Conservation (phyloP, 2,888 invertebrate genomes). For the Byasa hedistus region DNA sequence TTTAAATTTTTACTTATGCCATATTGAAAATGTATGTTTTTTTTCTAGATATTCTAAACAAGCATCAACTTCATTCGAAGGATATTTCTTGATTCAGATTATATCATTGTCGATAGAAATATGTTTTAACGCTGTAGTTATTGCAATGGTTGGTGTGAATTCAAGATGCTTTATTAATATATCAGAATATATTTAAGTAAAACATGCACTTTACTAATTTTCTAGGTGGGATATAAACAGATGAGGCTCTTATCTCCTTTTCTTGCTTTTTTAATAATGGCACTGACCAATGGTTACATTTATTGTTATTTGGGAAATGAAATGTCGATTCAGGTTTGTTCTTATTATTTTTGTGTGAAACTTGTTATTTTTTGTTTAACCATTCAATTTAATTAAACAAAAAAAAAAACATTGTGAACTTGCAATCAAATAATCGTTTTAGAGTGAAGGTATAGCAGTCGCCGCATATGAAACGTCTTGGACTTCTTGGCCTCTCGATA, state of each 20-base stretch:
- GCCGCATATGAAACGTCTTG: slow-evolving; percentile 62
- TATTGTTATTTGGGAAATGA: slow-evolving; percentile 65
- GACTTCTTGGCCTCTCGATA: slow-evolving; percentile 60
- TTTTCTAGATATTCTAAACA: slow-evolving; percentile 55
- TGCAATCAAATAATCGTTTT: slow-evolving; percentile 11
- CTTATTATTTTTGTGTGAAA: background rate
- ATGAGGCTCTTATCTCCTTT: slow-evolving; percentile 53
- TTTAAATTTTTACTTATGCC: too few relatives aligned
- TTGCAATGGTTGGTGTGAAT: slow-evolving; percentile 53
- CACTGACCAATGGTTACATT: slow-evolving; percentile 62
- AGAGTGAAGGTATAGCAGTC: slow-evolving; percentile 59
- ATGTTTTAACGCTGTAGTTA: slow-evolving; percentile 64
- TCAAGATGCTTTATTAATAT: background rate
- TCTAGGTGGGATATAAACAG: slow-evolving; percentile 53
- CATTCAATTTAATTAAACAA: too few relatives aligned
- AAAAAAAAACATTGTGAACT: background rate
- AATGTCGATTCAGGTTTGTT: slow-evolving; percentile 54
- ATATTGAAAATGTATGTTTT: background rate
- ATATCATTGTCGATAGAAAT: slow-evolving; percentile 61
- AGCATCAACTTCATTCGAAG: slow-evolving; percentile 53
- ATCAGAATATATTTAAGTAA: background rate
- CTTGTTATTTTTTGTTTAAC: background rate
- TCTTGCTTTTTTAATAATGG: slow-evolving; percentile 49
- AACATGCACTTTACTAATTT: slow-evolving; percentile 20
- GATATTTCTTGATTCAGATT: slow-evolving; percentile 66